Evolutionary conservation across 53 echinoderm and acorn worm genomes (phyloP).

Genomic region (Holothuria leucospilota): DNA sequence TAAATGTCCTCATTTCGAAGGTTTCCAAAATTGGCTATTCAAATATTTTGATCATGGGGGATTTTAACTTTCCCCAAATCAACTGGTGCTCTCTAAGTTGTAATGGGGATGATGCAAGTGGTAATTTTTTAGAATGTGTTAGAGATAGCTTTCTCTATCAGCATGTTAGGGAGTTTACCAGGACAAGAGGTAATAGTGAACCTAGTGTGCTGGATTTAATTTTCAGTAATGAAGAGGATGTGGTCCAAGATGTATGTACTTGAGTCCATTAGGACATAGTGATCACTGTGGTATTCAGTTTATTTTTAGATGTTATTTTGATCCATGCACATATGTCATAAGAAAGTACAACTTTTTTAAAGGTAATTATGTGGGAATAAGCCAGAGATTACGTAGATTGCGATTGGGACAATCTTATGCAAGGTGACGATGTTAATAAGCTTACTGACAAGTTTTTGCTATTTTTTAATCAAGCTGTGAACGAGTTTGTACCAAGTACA

Average conservation of each 20-base stretch:
- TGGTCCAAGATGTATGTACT: constrained; percentile 16
- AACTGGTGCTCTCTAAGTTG: too few species aligned
- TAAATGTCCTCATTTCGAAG: constrained; percentile 6
- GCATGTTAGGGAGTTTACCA: too few species aligned
- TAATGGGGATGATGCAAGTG: too few species aligned
- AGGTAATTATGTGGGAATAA: too few species aligned
- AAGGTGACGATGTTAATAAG: constrained; percentile 13
- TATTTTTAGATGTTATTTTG: constrained; percentile 35
- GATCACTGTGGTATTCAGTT: constrained; percentile 9
- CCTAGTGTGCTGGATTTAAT: background rate
- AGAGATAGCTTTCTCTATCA: too few species aligned
- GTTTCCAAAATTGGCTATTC: constrained; percentile 3
- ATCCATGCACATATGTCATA: background rate
- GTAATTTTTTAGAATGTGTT: too few species aligned
- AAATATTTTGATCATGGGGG: too few species aligned
- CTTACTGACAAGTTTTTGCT: constrained; percentile 17
- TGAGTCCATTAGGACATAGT: constrained; percentile 5
- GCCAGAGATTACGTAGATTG: too few species aligned
- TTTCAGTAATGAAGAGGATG: constrained; percentile 6
- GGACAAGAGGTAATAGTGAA: too few species aligned
- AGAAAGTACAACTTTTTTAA: too few species aligned
- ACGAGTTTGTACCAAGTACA: too few species aligned
- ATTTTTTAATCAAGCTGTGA: constrained; percentile 10
- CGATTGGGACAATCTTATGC: background rate
- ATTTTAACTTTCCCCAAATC: too few species aligned